Conservation (phyloP, 2,797 vertebrate species). For the Hippocampus kuda region DNA sequence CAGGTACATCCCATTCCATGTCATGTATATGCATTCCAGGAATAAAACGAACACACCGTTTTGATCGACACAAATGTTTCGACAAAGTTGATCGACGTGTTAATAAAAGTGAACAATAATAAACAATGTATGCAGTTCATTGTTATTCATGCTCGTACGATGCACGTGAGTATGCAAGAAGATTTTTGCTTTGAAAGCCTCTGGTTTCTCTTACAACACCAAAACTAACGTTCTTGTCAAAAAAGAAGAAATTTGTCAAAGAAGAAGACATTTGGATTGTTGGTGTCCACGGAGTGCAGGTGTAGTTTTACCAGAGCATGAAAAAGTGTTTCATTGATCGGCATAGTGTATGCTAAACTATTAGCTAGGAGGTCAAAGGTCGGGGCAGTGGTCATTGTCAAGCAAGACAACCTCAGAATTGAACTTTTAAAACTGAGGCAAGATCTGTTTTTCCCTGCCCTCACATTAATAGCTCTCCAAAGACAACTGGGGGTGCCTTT, state of each 20-base stretch:
- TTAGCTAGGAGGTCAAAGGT: neutral
- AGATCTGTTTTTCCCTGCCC: neutral
- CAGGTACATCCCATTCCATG: neutral
- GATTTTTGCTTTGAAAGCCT: neutral
- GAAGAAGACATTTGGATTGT: neutral
- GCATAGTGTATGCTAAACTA: neutral
- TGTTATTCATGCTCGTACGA: neutral
- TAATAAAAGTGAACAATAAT: neutral
- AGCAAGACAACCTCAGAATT: neutral
- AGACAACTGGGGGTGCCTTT: too few relatives aligned
- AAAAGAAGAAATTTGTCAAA: neutral
- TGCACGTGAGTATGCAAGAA: neutral
- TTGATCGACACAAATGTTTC: neutral
- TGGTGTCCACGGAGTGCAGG: neutral
- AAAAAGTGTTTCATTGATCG: neutral
- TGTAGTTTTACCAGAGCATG: neutral
- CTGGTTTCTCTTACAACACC: neutral
- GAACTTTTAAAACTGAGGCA: neutral
- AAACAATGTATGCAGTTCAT: neutral
- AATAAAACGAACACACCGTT: neutral
- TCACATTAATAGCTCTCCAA: too few relatives aligned
- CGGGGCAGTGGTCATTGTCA: neutral
- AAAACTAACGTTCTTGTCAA: neutral
- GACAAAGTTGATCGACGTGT: neutral
- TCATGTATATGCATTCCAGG: too few relatives aligned